Percentiles rank a stretch among this genome's conserved stretches.
Conservation (phyloP, 2,888 invertebrate species). For the Taphrorychus bicolor region DNA sequence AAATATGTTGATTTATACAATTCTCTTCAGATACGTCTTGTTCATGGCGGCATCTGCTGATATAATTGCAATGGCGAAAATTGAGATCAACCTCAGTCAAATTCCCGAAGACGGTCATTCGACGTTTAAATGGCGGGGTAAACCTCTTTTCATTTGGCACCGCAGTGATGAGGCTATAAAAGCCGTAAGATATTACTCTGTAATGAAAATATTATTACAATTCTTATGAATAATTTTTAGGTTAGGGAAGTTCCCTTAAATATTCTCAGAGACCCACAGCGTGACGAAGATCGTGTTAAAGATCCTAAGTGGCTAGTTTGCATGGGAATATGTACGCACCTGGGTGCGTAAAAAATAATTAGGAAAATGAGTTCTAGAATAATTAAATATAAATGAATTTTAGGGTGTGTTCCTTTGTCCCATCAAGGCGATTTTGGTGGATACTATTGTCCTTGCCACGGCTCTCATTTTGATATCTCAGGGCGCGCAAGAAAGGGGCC, state of each 20-base stretch:
- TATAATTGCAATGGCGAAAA: conserved; percentile 76
- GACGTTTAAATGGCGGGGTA: conserved; percentile 78
- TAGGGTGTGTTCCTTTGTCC: conserved; percentile 79
- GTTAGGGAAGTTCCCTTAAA: conserved; percentile 66
- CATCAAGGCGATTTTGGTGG: conserved; percentile 71
- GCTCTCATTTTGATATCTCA: conserved; percentile 80
- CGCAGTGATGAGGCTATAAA: conserved; percentile 68
- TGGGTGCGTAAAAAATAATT: conserved; percentile 57
- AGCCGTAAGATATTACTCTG: conserved; percentile 70
- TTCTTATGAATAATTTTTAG: background rate
- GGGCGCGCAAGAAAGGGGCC: conserved; percentile 80
- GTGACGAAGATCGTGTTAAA: conserved; percentile 48
- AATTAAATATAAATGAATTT: background rate
- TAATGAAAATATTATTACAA: background rate
- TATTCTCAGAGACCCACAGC: conserved; percentile 71
- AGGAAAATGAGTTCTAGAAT: conserved; percentile 58
- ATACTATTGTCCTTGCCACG: conserved; percentile 86
- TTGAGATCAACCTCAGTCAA: conserved; percentile 75
- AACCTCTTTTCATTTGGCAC: conserved; percentile 80
- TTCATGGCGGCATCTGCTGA: conserved; percentile 72
- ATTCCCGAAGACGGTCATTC: conserved; percentile 71
- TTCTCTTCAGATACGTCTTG: too few species aligned
- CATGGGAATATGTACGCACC: conserved; percentile 82
- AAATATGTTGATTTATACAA: too few species aligned
- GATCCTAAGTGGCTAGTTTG: conserved; percentile 80